phyloP scores from a whole-genome alignment of 2,797 vertebrate species.

The Spea hammondii region DNA sequence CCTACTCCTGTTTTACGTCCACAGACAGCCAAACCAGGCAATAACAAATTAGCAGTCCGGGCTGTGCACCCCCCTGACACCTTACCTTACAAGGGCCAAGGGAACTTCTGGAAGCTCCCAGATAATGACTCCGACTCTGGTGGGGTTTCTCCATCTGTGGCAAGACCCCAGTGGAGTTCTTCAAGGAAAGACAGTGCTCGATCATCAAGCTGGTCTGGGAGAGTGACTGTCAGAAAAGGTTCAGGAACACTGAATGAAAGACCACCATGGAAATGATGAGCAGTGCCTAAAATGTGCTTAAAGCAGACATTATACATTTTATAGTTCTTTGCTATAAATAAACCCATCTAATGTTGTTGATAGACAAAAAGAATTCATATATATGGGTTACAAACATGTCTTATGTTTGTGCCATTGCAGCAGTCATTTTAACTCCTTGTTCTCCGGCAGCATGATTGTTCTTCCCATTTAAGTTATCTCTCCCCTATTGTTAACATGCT shows the following conservation, averaged over 20 bases:
- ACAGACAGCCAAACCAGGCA: constrained; percentile 6
- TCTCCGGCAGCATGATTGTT: no score
- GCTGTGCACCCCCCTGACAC: constrained; percentile 33
- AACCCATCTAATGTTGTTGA: no score
- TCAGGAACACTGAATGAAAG: neutral
- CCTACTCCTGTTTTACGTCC: constrained; percentile 54
- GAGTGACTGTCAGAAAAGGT: constrained; percentile 27
- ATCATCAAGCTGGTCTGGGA: constrained; percentile 41
- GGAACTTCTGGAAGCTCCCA: neutral
- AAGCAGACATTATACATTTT: no score
- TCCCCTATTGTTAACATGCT: no score
- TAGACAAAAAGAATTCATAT: no score
- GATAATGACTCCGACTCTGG: neutral
- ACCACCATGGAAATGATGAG: constrained; percentile 48
- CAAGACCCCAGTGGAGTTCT: constrained; percentile 17
- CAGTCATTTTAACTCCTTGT: no score
- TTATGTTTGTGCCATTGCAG: no score
- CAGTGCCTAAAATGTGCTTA: neutral
- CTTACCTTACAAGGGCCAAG: accelerated
- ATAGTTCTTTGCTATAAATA: no score
- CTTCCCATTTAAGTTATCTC: no score
- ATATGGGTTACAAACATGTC: no score
- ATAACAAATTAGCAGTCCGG: constrained; percentile 51
- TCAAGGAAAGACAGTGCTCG: constrained; percentile 11
- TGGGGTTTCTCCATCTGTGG: neutral